These are phyloP conservation scores for Pachydiplax longipennis DNA, from an alignment of 2,888 invertebrate genomes.

Conservation along the genomic window DNA sequence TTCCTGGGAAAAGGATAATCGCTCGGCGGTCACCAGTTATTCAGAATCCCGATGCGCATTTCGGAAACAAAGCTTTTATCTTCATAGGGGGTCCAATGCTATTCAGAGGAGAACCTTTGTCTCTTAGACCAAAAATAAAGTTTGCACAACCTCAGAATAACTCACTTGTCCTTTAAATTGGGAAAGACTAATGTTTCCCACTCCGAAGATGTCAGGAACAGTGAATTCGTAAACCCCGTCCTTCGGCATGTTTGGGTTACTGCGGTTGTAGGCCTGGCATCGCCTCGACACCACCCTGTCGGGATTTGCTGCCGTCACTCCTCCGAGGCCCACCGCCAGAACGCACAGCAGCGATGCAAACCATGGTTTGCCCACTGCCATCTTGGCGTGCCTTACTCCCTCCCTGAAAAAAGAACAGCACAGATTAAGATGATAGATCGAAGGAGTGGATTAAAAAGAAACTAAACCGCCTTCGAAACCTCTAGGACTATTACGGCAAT, in stretches of 20 bases:
- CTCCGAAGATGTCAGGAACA: conserved; percentile 50
- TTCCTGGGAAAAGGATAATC: too few species aligned
- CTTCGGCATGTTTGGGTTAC: neutral
- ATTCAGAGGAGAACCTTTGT: too few species aligned
- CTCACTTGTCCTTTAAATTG: conserved; percentile 52
- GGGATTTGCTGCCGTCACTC: neutral
- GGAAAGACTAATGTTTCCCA: conserved; percentile 51
- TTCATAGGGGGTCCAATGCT: too few species aligned
- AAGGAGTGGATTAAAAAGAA: too few species aligned
- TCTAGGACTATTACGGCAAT: too few species aligned
- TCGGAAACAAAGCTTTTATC: too few species aligned
- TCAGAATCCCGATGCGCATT: too few species aligned
- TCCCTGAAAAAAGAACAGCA: neutral
- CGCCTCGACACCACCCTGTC: neutral
- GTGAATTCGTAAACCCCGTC: conserved; percentile 52
- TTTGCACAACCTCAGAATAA: too few species aligned
- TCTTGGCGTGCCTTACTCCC: neutral
- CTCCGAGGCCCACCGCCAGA: neutral
- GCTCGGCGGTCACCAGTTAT: too few species aligned
- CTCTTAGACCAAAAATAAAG: too few species aligned
- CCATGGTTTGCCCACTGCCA: conserved; percentile 26
- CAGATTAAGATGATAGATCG: too few species aligned
- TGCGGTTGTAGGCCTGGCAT: neutral
- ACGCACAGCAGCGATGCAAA: conserved; percentile 27
- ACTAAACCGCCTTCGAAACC: too few species aligned